Evolutionary conservation across 2,797 vertebrate genomes (phyloP).

Genomic region (Phataginus tetradactyla): DNA sequence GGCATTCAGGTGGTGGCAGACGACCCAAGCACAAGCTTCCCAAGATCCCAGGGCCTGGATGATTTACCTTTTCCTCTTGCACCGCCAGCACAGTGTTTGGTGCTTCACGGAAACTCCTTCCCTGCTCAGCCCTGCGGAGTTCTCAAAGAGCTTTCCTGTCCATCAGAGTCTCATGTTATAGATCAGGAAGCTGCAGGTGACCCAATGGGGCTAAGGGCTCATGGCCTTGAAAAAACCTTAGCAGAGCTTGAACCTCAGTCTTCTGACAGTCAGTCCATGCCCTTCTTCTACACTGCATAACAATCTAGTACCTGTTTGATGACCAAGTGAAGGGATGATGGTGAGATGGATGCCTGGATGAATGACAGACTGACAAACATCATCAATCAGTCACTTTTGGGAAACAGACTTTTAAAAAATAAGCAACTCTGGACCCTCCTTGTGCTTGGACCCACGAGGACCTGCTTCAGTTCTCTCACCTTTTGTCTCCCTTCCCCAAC

Average conservation of each 20-base stretch:
- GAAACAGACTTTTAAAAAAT: not conserved
- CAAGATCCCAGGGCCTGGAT: not conserved
- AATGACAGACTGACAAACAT: not conserved
- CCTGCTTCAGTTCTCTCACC: not conserved
- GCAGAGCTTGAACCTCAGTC: not conserved
- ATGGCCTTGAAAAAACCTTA: not conserved
- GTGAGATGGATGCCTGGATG: no score
- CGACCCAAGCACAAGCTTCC: not conserved
- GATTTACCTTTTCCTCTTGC: not conserved
- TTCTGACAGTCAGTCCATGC: not conserved
- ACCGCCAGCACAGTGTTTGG: not conserved
- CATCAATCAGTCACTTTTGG: not conserved
- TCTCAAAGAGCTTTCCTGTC: not conserved
- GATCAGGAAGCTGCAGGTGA: not conserved
- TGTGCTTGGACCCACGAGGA: not conserved
- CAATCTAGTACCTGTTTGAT: not conserved
- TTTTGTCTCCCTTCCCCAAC: not conserved
- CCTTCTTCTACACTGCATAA: not conserved
- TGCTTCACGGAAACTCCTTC: not conserved
- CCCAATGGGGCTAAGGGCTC: not conserved
- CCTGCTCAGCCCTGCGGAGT: not conserved
- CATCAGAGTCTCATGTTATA: not conserved
- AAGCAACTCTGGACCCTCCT: not conserved
- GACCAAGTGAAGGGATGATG: not conserved
- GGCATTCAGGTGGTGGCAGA: not conserved